A percentile compares a stretch with the other conserved stretches of the same genome.
Evolutionary conservation across 2,113 vertebrate genomes (phyloP).

Genomic region (Gallinago paraguaiae): DNA sequence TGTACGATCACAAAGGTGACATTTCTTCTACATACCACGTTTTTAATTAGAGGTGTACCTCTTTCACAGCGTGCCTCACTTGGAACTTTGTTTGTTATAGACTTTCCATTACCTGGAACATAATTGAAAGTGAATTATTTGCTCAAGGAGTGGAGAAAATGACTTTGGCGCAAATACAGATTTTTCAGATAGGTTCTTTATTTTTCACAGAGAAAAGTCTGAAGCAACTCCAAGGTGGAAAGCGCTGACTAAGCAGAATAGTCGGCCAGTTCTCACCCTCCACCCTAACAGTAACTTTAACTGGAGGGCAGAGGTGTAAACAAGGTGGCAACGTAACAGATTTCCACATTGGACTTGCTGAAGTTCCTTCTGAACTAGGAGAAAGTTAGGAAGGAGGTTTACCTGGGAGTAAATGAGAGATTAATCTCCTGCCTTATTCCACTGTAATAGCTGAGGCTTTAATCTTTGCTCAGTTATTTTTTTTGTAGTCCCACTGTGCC

Average conservation of each 20-base stretch:
- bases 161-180: neutral
- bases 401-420: neutral
- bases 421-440: neutral
- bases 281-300: neutral
- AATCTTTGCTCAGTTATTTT: constrained; percentile 6
- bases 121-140: constrained; percentile 11
- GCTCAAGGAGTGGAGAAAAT: neutral
- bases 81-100: neutral
- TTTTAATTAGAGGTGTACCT: neutral
- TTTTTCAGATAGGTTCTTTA: neutral
- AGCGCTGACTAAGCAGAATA: neutral
- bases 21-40: neutral
- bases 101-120: neutral
- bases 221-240: neutral
- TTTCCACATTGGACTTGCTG: neutral
- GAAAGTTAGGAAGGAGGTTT: neutral
- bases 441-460: constrained; percentile 14
- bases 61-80: neutral
- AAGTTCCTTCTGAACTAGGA: neutral
- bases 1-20: neutral
- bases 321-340: neutral
- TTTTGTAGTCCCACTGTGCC: neutral
- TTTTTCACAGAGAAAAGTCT: neutral
- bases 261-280: neutral
- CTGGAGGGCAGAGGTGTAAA: neutral